Percentiles rank a stretch among this genome's conserved stretches.
These are phyloP conservation scores for Nymphalis urticae DNA, from an alignment of 2,888 invertebrate genomes.

Conservation along the genomic window DNA sequence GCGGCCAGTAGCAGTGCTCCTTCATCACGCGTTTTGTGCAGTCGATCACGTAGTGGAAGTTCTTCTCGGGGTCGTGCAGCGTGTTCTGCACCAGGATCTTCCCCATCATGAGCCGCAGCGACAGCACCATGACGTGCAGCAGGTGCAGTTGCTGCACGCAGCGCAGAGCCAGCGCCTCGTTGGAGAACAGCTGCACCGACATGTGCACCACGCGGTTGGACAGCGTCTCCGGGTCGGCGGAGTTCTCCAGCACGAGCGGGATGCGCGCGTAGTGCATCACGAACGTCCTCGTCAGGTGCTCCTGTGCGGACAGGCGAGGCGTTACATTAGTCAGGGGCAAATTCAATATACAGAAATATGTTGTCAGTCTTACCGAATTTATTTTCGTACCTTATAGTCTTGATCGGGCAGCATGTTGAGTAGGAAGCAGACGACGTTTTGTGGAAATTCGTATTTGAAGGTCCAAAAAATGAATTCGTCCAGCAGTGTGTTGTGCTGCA, in stretches of 20 bases:
- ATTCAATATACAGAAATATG: no score
- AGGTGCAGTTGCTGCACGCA: slow-evolving; percentile 95
- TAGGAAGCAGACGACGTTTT: slow-evolving; percentile 96
- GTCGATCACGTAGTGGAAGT: slow-evolving; percentile 95
- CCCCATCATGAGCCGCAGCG: slow-evolving; percentile 95
- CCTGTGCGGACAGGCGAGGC: slow-evolving; percentile 70
- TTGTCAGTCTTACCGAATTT: no score
- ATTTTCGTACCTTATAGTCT: slow-evolving; percentile 89
- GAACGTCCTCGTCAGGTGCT: slow-evolving; percentile 95
- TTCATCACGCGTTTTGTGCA: slow-evolving; percentile 96
- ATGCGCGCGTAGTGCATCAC: slow-evolving; percentile 98
- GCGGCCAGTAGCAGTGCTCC: slow-evolving; percentile 99
- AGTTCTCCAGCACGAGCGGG: slow-evolving; percentile 93
- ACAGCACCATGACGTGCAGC: slow-evolving; percentile 93
- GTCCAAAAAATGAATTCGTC: slow-evolving; percentile 99
- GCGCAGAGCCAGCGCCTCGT: slow-evolving; percentile 92
- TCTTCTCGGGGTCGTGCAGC: slow-evolving; percentile 89
- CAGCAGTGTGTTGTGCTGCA: slow-evolving; percentile 91
- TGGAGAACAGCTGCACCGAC: slow-evolving; percentile 97
- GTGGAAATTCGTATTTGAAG: slow-evolving; percentile 98
- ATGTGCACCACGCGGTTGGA: slow-evolving; percentile 98
- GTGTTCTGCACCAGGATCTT: slow-evolving; percentile 93
- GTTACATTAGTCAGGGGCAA: background rate
- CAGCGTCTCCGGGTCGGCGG: slow-evolving; percentile 93
- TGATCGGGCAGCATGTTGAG: slow-evolving; percentile 97